phyloP scores from a whole-genome alignment of 1,140 invertebrate genomes.

The Pseudomyrmex pallidus region DNA sequence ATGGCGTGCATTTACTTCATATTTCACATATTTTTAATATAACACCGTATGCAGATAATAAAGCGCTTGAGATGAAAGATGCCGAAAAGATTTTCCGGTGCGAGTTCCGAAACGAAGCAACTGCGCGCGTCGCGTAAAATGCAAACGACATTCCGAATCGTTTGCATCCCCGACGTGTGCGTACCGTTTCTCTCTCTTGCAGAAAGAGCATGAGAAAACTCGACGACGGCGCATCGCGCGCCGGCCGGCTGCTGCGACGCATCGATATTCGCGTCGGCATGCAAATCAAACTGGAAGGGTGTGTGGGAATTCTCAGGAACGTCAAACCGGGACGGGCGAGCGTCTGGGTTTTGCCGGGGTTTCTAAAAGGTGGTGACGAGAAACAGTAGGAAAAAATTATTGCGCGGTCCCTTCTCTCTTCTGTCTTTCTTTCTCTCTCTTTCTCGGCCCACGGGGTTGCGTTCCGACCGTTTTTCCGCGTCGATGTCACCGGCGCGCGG shows the following conservation, averaged over 20 bases:
- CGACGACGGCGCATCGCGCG: neutral
- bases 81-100: neutral
- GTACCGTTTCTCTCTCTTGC: neutral
- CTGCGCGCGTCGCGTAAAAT: neutral
- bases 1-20: too few species aligned
- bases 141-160: constrained; percentile 18
- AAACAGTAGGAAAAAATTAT: constrained; percentile 60
- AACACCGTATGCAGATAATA: neutral
- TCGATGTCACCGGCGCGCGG: constrained; percentile 65
- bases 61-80: neutral
- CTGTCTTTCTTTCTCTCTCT: neutral
- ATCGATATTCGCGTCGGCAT: constrained; percentile 47
- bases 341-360: neutral
- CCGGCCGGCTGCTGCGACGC: neutral
- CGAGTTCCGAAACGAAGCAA: neutral
- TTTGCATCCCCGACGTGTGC: constrained; percentile 6
- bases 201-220: constrained; percentile 35
- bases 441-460: constrained; percentile 23
- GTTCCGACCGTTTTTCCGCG: constrained; percentile 61
- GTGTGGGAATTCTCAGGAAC: constrained; percentile 45
- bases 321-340: neutral
- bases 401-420: neutral
- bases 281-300: constrained; percentile 38
- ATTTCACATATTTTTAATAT: too few species aligned
- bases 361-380: constrained; percentile 27